phyloP scores from a whole-genome alignment of 2,888 invertebrate genomes.

The Hoplodrina blanda region DNA sequence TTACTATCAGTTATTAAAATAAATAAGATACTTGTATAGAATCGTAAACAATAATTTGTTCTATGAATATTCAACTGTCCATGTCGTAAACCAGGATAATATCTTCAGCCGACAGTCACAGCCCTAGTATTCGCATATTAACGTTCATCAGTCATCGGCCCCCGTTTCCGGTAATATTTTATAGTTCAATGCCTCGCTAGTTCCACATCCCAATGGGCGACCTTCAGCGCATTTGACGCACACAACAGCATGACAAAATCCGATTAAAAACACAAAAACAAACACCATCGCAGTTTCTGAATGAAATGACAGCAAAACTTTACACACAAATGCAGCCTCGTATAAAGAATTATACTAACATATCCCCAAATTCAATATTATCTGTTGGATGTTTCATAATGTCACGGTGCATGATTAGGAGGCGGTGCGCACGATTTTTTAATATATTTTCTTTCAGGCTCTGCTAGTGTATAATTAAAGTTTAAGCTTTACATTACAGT shows the following conservation, averaged over 20 bases:
- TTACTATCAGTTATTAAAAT: constrained; percentile 7
- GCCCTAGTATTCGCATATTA: constrained; percentile 73
- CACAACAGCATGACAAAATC: constrained; percentile 50
- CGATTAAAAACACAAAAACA: constrained; percentile 39
- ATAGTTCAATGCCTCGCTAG: constrained; percentile 86
- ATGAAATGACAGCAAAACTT: constrained; percentile 12
- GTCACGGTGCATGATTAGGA: constrained; percentile 37
- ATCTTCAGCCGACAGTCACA: constrained; percentile 49
- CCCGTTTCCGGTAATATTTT: constrained; percentile 83
- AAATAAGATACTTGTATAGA: constrained; percentile 20
- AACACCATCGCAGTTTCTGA: constrained; percentile 51
- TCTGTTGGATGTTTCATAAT: constrained; percentile 1
- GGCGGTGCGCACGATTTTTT: constrained; percentile 51
- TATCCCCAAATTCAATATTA: constrained; percentile 1
- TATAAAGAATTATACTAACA: constrained; percentile 6
- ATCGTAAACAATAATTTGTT: constrained; percentile 8
- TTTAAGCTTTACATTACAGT: constrained; percentile 27
- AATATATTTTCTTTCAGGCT: constrained; percentile 38
- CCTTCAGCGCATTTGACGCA: constrained; percentile 78
- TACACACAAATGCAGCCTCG: constrained; percentile 47
- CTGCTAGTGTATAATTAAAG: constrained; percentile 46
- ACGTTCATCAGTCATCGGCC: constrained; percentile 85
- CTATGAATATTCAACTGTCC: constrained; percentile 36
- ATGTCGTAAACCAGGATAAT: constrained; percentile 38
- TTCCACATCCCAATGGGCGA: constrained; percentile 74